Base-by-base conservation (phyloP, 1,140 invertebrate genomes). In the Drosophila micromelanica region DNA sequence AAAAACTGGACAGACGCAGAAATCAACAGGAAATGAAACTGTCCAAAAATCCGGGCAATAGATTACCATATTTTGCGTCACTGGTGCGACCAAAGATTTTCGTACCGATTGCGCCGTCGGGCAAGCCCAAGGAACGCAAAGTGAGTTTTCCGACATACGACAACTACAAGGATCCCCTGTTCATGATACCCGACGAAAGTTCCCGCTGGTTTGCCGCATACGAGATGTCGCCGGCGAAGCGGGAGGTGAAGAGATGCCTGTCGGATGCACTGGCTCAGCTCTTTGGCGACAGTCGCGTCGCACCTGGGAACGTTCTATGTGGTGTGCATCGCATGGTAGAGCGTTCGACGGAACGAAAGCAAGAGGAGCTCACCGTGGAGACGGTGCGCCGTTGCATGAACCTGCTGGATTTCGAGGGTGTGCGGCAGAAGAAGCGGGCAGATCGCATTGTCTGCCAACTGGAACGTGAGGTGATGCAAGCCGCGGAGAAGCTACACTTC, bases 401-500 rank as follows among this genome's bases (percentile, higher is more conserved):
- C 2, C 0, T 65, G 13, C 8, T 71, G 35, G 35, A 65, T 17
- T 12, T 37, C 0, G 6, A 2, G 9, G 27, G 40, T 2, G 9
- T 8, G 5, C 6, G 8, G 13, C 64, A 32, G 1, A 1, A 52
- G 11, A 6, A 2, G 5, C 20, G 15, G 2, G 46, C 45, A 0
- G 17, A 57, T 4, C 30, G 43, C 0, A 74, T 87, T 1, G 3
- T 67, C 0, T 17, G 65, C 0, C 49, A 72, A n/a, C 37, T 86
- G 46, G 82, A 87, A 57, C 17, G n/a, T 0, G 75, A 81, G 6
- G 52, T 78, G 5, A 11, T 73, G 2, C 11, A n/a, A 0, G 78
- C 70, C 9, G 59, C 77, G 0, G 12, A 65, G 1, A 51, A 49
- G 23, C 35, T 75, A 6, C 48, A 37, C 1, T 3, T 46, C 6